Conservation (phyloP, 2,888 invertebrate species). For the Lypha dubia region DNA sequence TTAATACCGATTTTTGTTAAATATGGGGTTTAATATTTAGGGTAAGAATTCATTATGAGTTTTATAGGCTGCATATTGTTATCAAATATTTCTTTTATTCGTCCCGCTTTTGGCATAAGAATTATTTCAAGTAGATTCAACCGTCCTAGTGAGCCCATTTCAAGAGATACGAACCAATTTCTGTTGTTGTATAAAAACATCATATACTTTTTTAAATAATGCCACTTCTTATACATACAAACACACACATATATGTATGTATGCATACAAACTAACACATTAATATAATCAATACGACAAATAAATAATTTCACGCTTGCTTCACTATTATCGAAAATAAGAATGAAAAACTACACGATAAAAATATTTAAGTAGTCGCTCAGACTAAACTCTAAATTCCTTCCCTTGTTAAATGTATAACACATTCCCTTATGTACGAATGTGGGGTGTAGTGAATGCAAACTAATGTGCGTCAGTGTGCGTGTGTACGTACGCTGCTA, state of each 20-base stretch:
- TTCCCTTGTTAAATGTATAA: slow-evolving; percentile 33
- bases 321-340: not conserved
- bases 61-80: too few species aligned
- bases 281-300: not conserved
- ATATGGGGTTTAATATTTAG: too few species aligned
- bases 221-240: not conserved
- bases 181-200: too few species aligned
- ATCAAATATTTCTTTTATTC: too few species aligned
- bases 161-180: too few species aligned
- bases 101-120: too few species aligned
- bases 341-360: not conserved
- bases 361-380: slow-evolving; percentile 24
- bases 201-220: too few species aligned
- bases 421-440: slow-evolving; percentile 14
- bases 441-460: not conserved
- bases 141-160: too few species aligned
- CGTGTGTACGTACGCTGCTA: not conserved
- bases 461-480: not conserved
- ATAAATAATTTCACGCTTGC: not conserved
- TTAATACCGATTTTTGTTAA: too few species aligned
- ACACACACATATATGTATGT: not conserved
- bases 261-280: not conserved
- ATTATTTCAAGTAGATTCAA: not conserved
- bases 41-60: too few species aligned
- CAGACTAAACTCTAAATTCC: slow-evolving; percentile 30